A percentile compares a stretch with the other conserved stretches of the same genome.
These are phyloP conservation scores for Fragum fragum DNA, from an alignment of 2,888 invertebrate genomes.

Conservation along the genomic window DNA sequence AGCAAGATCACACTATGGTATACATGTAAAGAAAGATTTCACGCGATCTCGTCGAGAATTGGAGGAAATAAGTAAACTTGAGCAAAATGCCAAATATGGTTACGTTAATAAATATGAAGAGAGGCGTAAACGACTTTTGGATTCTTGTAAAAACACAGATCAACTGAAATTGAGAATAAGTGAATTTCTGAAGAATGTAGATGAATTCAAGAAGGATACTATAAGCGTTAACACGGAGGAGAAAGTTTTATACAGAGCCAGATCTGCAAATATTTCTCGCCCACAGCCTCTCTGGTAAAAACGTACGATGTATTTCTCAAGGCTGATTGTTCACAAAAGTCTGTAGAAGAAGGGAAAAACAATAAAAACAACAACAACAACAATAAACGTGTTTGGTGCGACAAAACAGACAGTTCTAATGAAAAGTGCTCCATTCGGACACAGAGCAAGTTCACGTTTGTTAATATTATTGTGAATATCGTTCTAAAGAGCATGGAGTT, in stretches of 20 bases:
- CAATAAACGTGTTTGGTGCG: too few species aligned
- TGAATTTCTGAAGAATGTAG: conserved; percentile 62
- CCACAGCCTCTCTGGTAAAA: conserved; percentile 9
- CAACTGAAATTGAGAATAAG: conserved; percentile 56
- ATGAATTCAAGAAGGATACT: conserved; percentile 65
- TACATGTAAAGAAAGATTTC: conserved; percentile 62
- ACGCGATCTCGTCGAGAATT: conserved; percentile 68
- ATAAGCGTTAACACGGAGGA: conserved; percentile 51
- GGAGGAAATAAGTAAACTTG: conserved; percentile 67
- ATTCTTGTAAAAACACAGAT: conserved; percentile 61
- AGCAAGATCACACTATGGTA: conserved; percentile 58
- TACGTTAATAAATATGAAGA: conserved; percentile 65
- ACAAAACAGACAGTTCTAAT: too few species aligned
- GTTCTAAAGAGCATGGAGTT: too few species aligned
- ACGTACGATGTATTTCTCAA: too few species aligned
- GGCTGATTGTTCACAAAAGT: too few species aligned
- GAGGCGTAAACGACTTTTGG: conserved; percentile 55
- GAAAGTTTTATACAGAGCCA: conserved; percentile 47
- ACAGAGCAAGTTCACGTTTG: too few species aligned
- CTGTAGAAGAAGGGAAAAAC: too few species aligned
- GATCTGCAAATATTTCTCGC: conserved; percentile 29
- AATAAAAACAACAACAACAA: too few species aligned
- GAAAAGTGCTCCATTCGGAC: too few species aligned
- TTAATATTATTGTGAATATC: too few species aligned
- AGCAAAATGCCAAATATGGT: conserved; percentile 66